Conservation (phyloP, 2,888 invertebrate genomes). For the Chromoteleia sp. region DNA sequence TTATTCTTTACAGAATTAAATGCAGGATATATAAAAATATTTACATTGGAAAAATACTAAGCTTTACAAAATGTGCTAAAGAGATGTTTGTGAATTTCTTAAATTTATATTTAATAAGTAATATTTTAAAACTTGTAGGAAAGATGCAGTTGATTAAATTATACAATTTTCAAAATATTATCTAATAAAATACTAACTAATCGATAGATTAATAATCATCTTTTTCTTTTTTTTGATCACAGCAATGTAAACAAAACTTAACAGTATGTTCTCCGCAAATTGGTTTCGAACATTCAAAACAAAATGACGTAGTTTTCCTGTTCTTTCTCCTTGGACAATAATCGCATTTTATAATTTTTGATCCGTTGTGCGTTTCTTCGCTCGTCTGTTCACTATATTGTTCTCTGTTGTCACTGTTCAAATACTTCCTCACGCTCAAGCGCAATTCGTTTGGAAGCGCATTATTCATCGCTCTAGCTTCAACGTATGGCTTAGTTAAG, state of each 20-base stretch:
- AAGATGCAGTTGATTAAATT: no score
- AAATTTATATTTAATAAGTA: no score
- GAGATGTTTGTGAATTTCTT: no score
- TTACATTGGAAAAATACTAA: no score
- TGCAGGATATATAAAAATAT: no score
- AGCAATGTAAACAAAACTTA: slow-evolving; percentile 48
- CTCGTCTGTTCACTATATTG: background rate
- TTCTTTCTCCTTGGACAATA: slow-evolving; percentile 48
- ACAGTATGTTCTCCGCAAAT: slow-evolving; percentile 55
- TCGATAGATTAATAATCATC: no score
- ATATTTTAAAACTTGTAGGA: no score
- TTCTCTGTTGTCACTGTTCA: slow-evolving; percentile 40
- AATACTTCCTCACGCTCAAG: slow-evolving; percentile 47
- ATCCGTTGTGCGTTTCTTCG: slow-evolving; percentile 23
- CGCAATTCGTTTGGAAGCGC: slow-evolving; percentile 44
- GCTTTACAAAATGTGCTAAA: no score
- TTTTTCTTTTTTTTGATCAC: slow-evolving; percentile 26
- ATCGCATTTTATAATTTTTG: slow-evolving; percentile 51
- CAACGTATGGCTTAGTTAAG: slow-evolving; percentile 34
- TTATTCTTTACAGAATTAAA: no score
- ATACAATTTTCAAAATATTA: no score
- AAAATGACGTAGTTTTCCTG: slow-evolving; percentile 37
- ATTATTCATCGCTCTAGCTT: slow-evolving; percentile 25
- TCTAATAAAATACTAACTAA: no score
- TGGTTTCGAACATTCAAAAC: slow-evolving; percentile 44